Base-by-base conservation (phyloP, 2,797 vertebrate species). In the Ceryle rudis region DNA sequence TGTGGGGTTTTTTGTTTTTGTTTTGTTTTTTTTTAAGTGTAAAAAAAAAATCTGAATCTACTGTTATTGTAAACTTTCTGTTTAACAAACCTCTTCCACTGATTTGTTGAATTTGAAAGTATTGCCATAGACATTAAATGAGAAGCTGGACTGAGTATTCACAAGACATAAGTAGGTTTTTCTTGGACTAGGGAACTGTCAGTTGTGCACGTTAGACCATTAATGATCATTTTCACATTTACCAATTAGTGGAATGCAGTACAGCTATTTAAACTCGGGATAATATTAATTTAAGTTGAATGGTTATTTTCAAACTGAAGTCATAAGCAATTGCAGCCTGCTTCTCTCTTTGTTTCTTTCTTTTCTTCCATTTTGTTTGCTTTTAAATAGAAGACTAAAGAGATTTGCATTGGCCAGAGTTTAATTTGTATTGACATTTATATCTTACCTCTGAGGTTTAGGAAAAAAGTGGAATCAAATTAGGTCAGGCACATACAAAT, bases 391-490 rank as follows among this genome's bases (percentile, higher is more conserved):
- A 90, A 66, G 52, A 88, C 83, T 81, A 74, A 84, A 93, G 83
- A 84, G 87, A 78, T 97, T 96, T 93, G 62, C 74, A 55, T 29
- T 87, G 82, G 49, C 35, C 82, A 89, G 74, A 92, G 67, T 96
- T 98, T 97, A 98, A 97, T 97, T 98, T 97, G 95, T 97, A 97
- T 98, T 98, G 97, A 96, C 95, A 96, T 98, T 97, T 98, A 89
- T 96, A 96, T 96, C 84, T 95, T 96, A 81, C 86, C 88, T 97
- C 75, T 95, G 89, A 97, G 92, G 67, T 82, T 96, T 81, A 66
- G 66, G 37, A 92, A 93, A 87, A 77, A 97, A 97, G 91, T 69
- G 51, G 66, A 98, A 97, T 94, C 84, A 95, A 97, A 96, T 97
- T 86, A 97, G 94, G 95, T 94, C 95, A 97, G 95, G 83, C 69